These are phyloP conservation scores for Elephas maximus DNA, from an alignment of 2,113 vertebrate species.

Conservation along the genomic window DNA sequence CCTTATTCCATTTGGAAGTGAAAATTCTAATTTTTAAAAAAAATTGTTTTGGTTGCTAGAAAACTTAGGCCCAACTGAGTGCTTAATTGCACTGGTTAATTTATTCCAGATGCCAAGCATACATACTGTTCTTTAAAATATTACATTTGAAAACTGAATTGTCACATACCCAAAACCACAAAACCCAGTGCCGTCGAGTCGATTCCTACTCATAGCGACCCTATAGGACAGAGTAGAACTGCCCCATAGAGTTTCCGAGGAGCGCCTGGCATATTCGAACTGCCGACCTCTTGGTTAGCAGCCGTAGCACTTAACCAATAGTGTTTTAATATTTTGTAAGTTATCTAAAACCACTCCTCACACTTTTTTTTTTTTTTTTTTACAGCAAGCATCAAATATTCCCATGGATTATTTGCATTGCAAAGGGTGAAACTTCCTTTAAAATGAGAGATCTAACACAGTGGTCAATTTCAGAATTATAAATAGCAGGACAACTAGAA, in stretches of 20 bases:
- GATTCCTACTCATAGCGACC: too few species aligned
- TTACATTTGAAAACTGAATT: not conserved
- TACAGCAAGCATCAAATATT: not conserved
- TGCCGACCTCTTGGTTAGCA: too few species aligned
- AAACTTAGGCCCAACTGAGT: not conserved
- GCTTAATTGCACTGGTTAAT: not conserved
- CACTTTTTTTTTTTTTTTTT: not conserved
- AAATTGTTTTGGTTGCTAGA: not conserved
- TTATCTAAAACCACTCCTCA: not conserved
- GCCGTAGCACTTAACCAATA: not conserved
- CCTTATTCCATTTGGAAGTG: not conserved
- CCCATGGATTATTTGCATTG: not conserved
- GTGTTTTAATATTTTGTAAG: slow-evolving; percentile 1
- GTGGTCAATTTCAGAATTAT: not conserved
- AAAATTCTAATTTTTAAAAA: not conserved
- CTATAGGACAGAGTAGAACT: too few species aligned
- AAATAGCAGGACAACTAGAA: not conserved
- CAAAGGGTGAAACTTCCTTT: not conserved
- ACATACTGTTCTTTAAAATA: not conserved
- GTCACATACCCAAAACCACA: not conserved
- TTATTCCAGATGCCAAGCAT: not conserved
- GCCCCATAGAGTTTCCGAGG: too few species aligned
- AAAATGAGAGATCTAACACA: not conserved
- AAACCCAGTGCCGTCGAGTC: too few species aligned
- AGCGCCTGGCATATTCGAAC: too few species aligned